phyloP scores from a whole-genome alignment of 2,888 invertebrate species.

The Mayetiola destructor region DNA sequence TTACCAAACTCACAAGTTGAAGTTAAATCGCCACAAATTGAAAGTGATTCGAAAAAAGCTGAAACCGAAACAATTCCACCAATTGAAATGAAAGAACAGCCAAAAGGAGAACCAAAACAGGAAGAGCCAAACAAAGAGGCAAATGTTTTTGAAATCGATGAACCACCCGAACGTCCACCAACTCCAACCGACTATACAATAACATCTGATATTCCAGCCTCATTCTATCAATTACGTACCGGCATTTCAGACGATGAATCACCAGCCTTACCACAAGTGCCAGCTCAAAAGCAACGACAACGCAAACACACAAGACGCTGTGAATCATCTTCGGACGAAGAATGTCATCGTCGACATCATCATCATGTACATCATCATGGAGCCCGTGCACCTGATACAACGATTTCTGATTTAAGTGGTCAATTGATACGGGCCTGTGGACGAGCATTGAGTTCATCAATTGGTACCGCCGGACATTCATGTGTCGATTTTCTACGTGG shows the following conservation, averaged over 20 bases:
- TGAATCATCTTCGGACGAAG: conserved; percentile 41
- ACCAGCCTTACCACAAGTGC: conserved; percentile 15
- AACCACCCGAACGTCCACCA: conserved; percentile 38
- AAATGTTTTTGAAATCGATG: too few species aligned
- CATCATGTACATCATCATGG: conserved; percentile 24
- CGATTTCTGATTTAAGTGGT: conserved; percentile 52
- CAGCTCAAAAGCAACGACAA: conserved; percentile 37
- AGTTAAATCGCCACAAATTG: not conserved
- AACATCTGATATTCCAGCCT: conserved; percentile 32
- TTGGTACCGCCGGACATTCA: not conserved
- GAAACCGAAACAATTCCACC: conserved; percentile 32
- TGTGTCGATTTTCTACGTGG: not conserved
- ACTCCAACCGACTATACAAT: conserved; percentile 41
- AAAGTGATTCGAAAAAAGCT: conserved; percentile 17
- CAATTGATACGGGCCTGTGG: conserved; percentile 58
- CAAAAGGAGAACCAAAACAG: not conserved
- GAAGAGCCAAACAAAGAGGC: conserved; percentile 16
- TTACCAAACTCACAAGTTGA: conserved; percentile 24
- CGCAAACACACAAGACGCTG: conserved; percentile 36
- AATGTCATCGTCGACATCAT: conserved; percentile 35
- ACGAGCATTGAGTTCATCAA: conserved; percentile 26
- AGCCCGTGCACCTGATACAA: conserved; percentile 42
- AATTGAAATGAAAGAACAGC: conserved; percentile 21
- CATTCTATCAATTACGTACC: conserved; percentile 25
- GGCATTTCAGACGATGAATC: conserved; percentile 31